Conservation (phyloP, 2,888 invertebrate genomes). For the Nephrotoma guestfalica region DNA sequence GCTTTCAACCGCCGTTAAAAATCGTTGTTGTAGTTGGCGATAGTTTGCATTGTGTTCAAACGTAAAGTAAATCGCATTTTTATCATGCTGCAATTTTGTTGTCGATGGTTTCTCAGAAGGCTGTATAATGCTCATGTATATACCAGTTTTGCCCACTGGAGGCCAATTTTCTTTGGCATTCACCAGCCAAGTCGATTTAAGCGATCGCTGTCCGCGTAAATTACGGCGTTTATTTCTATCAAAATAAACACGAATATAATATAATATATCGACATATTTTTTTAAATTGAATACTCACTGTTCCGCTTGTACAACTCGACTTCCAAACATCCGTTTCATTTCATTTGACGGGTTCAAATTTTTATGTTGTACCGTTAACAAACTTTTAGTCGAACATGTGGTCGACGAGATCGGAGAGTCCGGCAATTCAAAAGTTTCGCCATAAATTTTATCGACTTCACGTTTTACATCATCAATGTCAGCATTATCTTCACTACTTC, state of each 20-base stretch:
- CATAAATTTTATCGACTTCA: constrained; percentile 53
- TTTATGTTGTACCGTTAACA: constrained; percentile 50
- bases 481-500: constrained; percentile 49
- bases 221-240: constrained; percentile 42
- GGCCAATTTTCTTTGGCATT: constrained; percentile 59
- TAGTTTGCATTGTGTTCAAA: constrained; percentile 63
- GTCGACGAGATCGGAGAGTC: constrained; percentile 17
- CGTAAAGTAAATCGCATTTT: constrained; percentile 42
- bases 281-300: constrained; percentile 16
- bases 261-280: background rate
- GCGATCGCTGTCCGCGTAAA: constrained; percentile 33
- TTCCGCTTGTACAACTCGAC: constrained; percentile 41
- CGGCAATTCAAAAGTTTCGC: constrained; percentile 31
- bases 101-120: constrained; percentile 17
- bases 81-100: constrained; percentile 22
- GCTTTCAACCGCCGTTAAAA: constrained; percentile 64
- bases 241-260: constrained; percentile 12
- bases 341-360: constrained; percentile 68
- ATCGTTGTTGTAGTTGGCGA: constrained; percentile 55
- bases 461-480: constrained; percentile 23
- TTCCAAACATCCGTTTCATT: constrained; percentile 66
- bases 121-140: constrained; percentile 52
- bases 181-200: constrained; percentile 51
- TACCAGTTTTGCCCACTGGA: constrained; percentile 49
- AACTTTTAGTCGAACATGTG: constrained; percentile 26